Percentiles rank a stretch among this genome's conserved stretches.
phyloP scores from a whole-genome alignment of 23 tunicate species.

The Diplosoma virens region DNA sequence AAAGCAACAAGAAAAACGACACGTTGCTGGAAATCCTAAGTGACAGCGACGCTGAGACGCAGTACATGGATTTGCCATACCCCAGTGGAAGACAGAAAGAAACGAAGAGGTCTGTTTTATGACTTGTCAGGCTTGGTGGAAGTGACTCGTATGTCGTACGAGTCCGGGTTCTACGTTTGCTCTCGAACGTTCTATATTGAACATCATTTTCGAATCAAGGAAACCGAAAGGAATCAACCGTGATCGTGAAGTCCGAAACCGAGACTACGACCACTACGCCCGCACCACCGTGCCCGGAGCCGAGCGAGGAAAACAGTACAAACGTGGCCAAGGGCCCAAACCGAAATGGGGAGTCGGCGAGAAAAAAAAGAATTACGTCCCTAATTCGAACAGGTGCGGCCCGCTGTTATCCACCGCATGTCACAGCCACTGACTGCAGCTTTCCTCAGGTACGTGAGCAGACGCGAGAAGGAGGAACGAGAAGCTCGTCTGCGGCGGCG shows the following conservation, averaged over 20 bases:
- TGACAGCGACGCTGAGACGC: conserved; percentile 67
- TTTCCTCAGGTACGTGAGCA: conserved; percentile 17
- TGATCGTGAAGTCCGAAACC: conserved; percentile 10
- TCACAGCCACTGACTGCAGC: background rate
- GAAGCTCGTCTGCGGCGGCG: conserved; percentile 16
- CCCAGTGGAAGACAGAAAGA: conserved; percentile 1
- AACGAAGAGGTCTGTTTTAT: background rate
- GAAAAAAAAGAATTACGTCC: conserved; percentile 55
- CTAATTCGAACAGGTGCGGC: conserved; percentile 55
- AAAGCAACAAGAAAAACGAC: conserved; percentile 7
- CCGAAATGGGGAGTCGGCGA: conserved; percentile 96
- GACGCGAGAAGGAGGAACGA: conserved; percentile 32
- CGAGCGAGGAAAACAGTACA: background rate
- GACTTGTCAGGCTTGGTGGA: too few relatives aligned
- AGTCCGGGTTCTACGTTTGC: too few relatives aligned
- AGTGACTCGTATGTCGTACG: too few relatives aligned
- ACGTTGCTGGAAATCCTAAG: conserved; percentile 16
- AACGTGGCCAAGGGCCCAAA: background rate
- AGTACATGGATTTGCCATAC: conserved; percentile 67
- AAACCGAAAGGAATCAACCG: background rate
- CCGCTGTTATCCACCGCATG: background rate
- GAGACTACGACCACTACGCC: conserved; percentile 42
- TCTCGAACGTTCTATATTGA: background rate
- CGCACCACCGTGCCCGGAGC: conserved; percentile 4
- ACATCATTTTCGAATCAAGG: background rate